Evolutionary conservation across 2,888 invertebrate species (phyloP).

Genomic region (Adelognathus sp.): DNA sequence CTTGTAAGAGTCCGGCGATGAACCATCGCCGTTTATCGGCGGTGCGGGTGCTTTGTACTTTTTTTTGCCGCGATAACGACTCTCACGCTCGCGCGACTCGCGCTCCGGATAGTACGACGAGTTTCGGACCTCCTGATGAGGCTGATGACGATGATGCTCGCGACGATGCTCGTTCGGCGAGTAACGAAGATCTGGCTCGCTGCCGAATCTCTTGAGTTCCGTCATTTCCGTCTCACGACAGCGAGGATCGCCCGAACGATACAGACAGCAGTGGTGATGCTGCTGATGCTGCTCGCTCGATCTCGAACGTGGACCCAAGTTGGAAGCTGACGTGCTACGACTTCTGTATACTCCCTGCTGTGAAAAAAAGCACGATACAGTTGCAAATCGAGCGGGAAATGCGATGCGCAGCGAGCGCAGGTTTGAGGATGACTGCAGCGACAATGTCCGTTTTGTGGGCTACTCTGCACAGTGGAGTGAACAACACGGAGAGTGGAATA

Average conservation of each 20-base stretch:
- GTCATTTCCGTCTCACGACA: slow-evolving; percentile 75
- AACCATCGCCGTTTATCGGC: slow-evolving; percentile 80
- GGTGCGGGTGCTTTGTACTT: slow-evolving; percentile 91
- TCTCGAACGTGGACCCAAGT: slow-evolving; percentile 65
- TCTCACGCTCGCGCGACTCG: slow-evolving; percentile 81
- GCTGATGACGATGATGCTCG: slow-evolving; percentile 45
- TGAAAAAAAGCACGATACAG: slow-evolving; percentile 15
- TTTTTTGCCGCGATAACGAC: slow-evolving; percentile 84
- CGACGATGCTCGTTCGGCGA: slow-evolving; percentile 62
- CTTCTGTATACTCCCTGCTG: slow-evolving; percentile 71
- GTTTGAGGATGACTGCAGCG: slow-evolving; percentile 9
- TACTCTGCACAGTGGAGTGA: slow-evolving; percentile 20
- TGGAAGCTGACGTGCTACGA: slow-evolving; percentile 72
- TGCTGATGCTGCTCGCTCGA: slow-evolving; percentile 59
- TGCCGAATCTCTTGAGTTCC: slow-evolving; percentile 86
- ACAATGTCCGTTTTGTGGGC: slow-evolving; percentile 30
- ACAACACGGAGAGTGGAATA: slow-evolving; percentile 60
- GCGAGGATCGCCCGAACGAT: slow-evolving; percentile 66
- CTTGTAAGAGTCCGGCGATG: slow-evolving; percentile 84
- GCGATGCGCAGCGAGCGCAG: neutral
- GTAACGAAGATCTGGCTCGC: slow-evolving; percentile 87
- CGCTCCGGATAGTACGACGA: slow-evolving; percentile 77
- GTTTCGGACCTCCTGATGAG: slow-evolving; percentile 60
- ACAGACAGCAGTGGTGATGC: slow-evolving; percentile 62
- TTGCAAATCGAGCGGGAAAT: neutral